Base-by-base conservation (phyloP, 2,113 vertebrate genomes). In the Micromys minutus region DNA sequence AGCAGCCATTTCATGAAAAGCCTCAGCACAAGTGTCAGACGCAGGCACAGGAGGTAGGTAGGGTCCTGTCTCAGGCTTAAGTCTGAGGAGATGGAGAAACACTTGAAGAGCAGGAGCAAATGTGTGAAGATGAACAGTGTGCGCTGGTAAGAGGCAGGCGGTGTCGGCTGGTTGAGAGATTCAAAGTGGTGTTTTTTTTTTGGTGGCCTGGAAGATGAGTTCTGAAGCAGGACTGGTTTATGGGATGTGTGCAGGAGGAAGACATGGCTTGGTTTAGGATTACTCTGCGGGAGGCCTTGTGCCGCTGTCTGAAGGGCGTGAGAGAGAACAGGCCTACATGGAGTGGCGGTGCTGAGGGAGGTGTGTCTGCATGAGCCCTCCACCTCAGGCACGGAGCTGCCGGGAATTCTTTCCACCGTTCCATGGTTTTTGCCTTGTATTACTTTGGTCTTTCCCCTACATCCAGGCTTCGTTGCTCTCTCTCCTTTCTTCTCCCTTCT, bases 1-100 rank as follows among this genome's bases (percentile, higher is more conserved):
- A 96, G 90, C 80, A 94, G n/a, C 80, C 22, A 89, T 93, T 86
- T 74, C 67, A 83, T 92, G 85, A 90, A 93, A 75, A 94, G 74
- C 42, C 59, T 52, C 36, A 94, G 81, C 63, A 94, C 76, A 52
- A 34, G 39, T 90, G 67, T 79, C 74, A 89, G 24, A 77, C 52
- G 90, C 42, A 77, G 13, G 71, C 36, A 16, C 61, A 52, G 19
- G 88, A 77, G 69, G 72, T 57, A 31, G 4, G n/a, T n/a, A n/a
- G 36, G n/a, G 17, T 94, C 57, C 17, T 94, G 39, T 93, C 74
- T 93, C 80, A 57, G 91, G 80, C 22, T 45, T 76, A 87, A 90
- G 61, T 84, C 55, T 71, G 86, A 86, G 87, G 90, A 86, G 55
- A 85, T 83, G 85, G 89, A n/a, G 59, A 17, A 52, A 11, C 61